phyloP scores from a whole-genome alignment of 2,888 invertebrate genomes.

The Orthosia gracilis region DNA sequence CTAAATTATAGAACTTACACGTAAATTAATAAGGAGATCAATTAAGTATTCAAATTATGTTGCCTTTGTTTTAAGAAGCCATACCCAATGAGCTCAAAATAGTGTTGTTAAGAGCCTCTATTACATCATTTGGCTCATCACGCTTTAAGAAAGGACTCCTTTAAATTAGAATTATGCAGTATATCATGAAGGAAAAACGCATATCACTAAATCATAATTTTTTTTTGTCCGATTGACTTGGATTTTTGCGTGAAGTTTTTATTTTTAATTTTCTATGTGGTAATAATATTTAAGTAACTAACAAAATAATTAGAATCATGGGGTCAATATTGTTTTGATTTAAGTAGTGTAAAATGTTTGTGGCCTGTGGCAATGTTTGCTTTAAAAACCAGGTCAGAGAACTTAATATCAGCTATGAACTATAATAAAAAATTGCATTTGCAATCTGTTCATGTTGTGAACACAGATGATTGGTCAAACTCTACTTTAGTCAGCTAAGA shows the following conservation, averaged over 20 bases:
- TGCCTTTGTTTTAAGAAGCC: not conserved
- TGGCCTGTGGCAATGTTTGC: not conserved
- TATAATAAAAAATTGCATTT: not conserved
- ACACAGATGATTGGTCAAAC: no score
- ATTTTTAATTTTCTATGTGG: constrained; percentile 4
- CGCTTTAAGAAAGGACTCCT: not conserved
- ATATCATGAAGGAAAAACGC: not conserved
- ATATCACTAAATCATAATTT: not conserved
- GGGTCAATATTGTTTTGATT: not conserved
- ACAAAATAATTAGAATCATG: not conserved
- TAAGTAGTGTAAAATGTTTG: not conserved
- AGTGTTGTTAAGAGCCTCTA: not conserved
- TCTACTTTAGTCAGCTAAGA: not conserved
- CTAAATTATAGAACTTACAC: not conserved
- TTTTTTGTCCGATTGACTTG: not conserved
- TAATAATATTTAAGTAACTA: not conserved
- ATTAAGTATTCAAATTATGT: not conserved
- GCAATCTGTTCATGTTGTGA: not conserved
- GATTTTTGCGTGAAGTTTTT: not conserved
- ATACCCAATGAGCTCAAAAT: not conserved
- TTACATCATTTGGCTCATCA: not conserved
- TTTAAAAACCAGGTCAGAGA: not conserved
- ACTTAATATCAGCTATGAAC: not conserved
- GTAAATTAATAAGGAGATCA: not conserved
- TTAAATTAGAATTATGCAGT: not conserved